These are phyloP conservation scores for Sciurus niger DNA, from an alignment of 2,113 vertebrate genomes.

Conservation along the genomic window DNA sequence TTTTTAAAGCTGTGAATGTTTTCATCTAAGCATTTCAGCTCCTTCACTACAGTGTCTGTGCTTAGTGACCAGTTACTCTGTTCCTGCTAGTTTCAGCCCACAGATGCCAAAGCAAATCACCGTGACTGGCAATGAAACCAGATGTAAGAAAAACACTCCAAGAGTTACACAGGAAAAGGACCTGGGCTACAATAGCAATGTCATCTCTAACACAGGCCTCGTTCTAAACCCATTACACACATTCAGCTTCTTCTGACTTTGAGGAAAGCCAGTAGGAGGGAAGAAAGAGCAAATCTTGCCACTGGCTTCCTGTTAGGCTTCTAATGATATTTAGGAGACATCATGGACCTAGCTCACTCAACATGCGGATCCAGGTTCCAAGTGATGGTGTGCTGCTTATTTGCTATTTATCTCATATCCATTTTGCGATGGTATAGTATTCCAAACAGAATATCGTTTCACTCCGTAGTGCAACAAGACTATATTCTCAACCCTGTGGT, in stretches of 20 bases:
- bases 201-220: not conserved
- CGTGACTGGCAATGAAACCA: not conserved
- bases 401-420: conserved; percentile 19
- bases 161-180: not conserved
- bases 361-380: not conserved
- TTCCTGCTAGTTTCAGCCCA: conserved; percentile 8
- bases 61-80: not conserved
- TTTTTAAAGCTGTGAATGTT: not conserved
- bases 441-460: conserved; percentile 2
- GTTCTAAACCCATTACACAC: not conserved
- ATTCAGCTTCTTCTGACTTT: not conserved
- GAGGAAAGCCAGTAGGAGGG: not conserved
- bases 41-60: not conserved
- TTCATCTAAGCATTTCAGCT: not conserved
- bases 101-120: fast-evolving
- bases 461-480: not conserved
- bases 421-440: not conserved
- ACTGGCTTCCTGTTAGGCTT: not conserved
- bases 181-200: not conserved
- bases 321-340: not conserved
- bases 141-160: not conserved
- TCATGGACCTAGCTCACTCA: not conserved
- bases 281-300: not conserved
- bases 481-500: not conserved
- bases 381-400: not conserved